Evolutionary conservation across 2,113 vertebrate genomes (phyloP).

Genomic region (Alligator sinensis): DNA sequence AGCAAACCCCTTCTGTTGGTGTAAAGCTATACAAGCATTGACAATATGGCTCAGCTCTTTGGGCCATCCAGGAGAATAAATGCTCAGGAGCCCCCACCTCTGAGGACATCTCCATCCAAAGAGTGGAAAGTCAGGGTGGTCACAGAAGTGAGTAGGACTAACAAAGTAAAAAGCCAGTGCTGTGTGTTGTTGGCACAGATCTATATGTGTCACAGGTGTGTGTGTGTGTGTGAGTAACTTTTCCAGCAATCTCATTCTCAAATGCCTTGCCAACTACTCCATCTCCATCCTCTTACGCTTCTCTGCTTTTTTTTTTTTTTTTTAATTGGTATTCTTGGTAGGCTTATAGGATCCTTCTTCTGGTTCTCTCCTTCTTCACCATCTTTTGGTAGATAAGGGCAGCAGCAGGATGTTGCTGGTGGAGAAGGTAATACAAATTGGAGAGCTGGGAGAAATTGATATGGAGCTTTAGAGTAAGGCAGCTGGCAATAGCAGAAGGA

Average conservation of each 20-base stretch:
- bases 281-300: background rate
- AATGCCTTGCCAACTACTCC: background rate
- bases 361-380: background rate
- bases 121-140: background rate
- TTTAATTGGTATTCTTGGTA: background rate
- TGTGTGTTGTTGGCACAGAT: background rate
- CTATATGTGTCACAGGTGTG: background rate
- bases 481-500: background rate
- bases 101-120: background rate
- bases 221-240: background rate
- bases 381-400: background rate
- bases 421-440: background rate
- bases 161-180: background rate
- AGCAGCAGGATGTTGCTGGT: background rate
- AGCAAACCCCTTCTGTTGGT: background rate
- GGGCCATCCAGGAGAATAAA: background rate
- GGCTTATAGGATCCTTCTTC: background rate
- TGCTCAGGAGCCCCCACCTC: background rate
- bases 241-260: background rate
- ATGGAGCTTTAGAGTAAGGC: background rate
- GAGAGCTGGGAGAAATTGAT: background rate
- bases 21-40: too few species aligned
- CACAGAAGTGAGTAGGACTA: background rate
- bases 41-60: background rate
- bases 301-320: too few species aligned